Conservation (phyloP, 2,797 vertebrate species). For the Philypnodon macrostomus region DNA sequence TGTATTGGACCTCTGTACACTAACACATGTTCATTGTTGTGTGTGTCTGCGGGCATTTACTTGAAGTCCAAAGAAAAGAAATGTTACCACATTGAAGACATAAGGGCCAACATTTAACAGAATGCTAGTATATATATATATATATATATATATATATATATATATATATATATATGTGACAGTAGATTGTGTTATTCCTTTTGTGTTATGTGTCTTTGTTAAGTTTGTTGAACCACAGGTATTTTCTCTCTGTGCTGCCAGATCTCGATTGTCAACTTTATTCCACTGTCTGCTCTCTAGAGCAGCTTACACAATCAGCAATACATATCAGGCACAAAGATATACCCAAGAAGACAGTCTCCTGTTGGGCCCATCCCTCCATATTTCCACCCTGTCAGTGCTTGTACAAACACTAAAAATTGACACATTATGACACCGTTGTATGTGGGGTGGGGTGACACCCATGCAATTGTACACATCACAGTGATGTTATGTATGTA, state of each 20-base stretch:
- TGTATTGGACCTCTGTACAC: conserved; percentile 37
- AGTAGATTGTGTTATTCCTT: conserved; percentile 67
- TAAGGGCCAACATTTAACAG: conserved; percentile 7
- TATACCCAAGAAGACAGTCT: conserved; percentile 45
- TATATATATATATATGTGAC: conserved; percentile 58
- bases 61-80: conserved; percentile 30
- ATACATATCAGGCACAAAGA: conserved; percentile 27
- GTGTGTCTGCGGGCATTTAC: conserved; percentile 48
- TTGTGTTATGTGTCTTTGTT: conserved; percentile 69
- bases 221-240: conserved; percentile 72
- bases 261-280: conserved; percentile 62
- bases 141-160: conserved; percentile 52
- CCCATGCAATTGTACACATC: too few relatives aligned
- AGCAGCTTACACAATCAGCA: conserved; percentile 46
- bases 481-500: too few relatives aligned
- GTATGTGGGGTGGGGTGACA: background rate
- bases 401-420: conserved; percentile 34
- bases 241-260: conserved; percentile 67
- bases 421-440: conserved; percentile 7
- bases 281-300: conserved; percentile 51
- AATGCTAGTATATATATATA: conserved; percentile 10
- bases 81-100: conserved; percentile 11
- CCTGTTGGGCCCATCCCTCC: conserved; percentile 49
- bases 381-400: conserved; percentile 44
- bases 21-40: conserved; percentile 63